These are phyloP conservation scores for Ormyrus pomaceus DNA, from an alignment of 2,888 invertebrate genomes.

Conservation along the genomic window DNA sequence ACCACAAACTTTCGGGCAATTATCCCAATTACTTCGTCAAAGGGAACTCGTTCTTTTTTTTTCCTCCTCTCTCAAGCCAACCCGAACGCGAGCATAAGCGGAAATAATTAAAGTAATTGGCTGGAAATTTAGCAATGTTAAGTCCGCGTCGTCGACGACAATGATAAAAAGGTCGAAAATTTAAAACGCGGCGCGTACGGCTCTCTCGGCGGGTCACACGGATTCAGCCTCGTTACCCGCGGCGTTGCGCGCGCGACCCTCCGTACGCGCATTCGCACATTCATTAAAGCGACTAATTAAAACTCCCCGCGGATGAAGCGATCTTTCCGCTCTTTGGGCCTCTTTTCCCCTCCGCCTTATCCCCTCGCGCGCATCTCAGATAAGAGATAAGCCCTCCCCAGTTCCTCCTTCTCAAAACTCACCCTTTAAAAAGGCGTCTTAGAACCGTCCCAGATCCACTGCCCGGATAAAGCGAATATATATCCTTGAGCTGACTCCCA, in stretches of 20 bases:
- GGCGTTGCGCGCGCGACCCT: too few species aligned
- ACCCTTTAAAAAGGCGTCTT: slow-evolving; percentile 4
- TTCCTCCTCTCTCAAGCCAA: background rate
- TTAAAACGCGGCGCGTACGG: background rate
- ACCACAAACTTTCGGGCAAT: slow-evolving; percentile 4
- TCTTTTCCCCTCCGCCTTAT: too few species aligned
- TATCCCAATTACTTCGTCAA: slow-evolving; percentile 32
- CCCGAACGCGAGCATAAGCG: background rate
- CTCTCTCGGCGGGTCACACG: slow-evolving; percentile 5
- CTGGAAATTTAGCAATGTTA: background rate
- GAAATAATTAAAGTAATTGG: slow-evolving; percentile 41
- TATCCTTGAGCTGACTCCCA: background rate
- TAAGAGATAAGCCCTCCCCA: too few species aligned
- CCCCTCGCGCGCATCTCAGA: too few species aligned
- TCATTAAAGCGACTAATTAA: slow-evolving; percentile 31
- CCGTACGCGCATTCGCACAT: slow-evolving; percentile 21
- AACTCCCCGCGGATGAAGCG: slow-evolving; percentile 28
- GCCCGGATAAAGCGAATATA: background rate
- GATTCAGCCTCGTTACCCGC: too few species aligned
- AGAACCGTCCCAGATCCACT: slow-evolving; percentile 9
- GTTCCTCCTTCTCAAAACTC: background rate
- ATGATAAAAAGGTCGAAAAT: background rate
- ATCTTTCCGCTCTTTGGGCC: background rate
- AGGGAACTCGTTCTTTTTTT: slow-evolving; percentile 4
- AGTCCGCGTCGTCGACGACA: background rate